Evolutionary conservation across 2,888 invertebrate species (phyloP).

Genomic region (Volucella inanis): DNA sequence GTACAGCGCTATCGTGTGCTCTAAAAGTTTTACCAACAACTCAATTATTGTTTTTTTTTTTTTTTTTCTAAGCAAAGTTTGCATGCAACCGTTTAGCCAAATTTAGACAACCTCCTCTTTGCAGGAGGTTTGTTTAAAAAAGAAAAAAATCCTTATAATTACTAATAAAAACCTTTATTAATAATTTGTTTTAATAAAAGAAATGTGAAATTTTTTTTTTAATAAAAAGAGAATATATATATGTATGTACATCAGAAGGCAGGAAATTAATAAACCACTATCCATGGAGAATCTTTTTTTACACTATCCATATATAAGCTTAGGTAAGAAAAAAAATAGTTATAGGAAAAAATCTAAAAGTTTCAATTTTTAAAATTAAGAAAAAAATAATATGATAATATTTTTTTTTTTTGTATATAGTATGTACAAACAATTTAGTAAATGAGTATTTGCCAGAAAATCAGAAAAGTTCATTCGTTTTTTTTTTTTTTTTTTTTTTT

Average conservation of each 20-base stretch:
- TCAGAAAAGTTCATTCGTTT: constrained; percentile 15
- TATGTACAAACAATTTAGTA: constrained; percentile 20
- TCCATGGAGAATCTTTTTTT: constrained; percentile 27
- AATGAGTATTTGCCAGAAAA: constrained; percentile 1
- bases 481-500: not conserved
- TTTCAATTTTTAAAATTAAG: not conserved
- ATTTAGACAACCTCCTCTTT: constrained; percentile 5
- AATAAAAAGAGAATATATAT: constrained; percentile 1
- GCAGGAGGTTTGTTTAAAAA: constrained; percentile 4
- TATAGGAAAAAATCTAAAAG: not conserved
- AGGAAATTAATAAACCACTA: constrained; percentile 27
- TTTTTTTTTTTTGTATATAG: constrained; percentile 1
- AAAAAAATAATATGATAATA: not conserved
- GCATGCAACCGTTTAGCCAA: constrained; percentile 43
- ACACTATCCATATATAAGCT: constrained; percentile 8
- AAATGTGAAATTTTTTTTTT: not conserved
- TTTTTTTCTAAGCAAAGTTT: constrained; percentile 8
- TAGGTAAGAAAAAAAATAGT: constrained; percentile 1
- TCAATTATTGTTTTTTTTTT: not conserved
- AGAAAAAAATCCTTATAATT: constrained; percentile 18
- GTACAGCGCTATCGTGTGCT: constrained; percentile 5
- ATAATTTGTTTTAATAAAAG: constrained; percentile 3
- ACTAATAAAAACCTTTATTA: constrained; percentile 34
- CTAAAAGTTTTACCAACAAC: not conserved
- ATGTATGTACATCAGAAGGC: constrained; percentile 42